Conservation (phyloP, 2,888 invertebrate species). For the Polyploca ridens region DNA sequence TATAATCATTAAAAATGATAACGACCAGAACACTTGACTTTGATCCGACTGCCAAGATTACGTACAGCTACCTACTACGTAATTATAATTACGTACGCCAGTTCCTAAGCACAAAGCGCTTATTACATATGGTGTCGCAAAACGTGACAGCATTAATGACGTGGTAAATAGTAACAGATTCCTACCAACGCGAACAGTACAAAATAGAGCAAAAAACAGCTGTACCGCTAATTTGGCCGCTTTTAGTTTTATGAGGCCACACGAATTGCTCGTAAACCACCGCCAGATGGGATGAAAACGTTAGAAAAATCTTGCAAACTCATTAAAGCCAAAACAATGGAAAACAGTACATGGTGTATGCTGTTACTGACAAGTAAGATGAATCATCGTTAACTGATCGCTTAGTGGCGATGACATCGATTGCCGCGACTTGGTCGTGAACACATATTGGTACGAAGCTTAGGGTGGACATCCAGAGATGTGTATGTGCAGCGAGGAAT, state of each 20-base stretch:
- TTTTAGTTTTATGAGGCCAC: conserved; percentile 28
- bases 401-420: no score
- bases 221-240: conserved; percentile 33
- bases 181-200: conserved; percentile 3
- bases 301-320: conserved; percentile 31
- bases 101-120: background rate
- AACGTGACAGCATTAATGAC: background rate
- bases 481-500: no score
- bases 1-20: background rate
- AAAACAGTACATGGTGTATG: conserved; percentile 19
- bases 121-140: background rate
- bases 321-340: conserved; percentile 29
- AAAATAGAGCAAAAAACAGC: conserved; percentile 29
- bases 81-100: background rate
- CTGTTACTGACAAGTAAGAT: background rate
- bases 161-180: conserved; percentile 2
- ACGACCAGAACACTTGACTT: background rate
- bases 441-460: no score
- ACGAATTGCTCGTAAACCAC: conserved; percentile 37
- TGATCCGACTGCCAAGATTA: conserved; percentile 1
- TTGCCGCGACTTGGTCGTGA: no score
- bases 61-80: background rate
- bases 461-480: no score
- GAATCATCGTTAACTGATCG: background rate
- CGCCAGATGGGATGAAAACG: conserved; percentile 48